Percentiles rank a stretch among this genome's conserved stretches.
phyloP scores from a whole-genome alignment of 2,888 invertebrate species.

The Tenodera sinensis region DNA sequence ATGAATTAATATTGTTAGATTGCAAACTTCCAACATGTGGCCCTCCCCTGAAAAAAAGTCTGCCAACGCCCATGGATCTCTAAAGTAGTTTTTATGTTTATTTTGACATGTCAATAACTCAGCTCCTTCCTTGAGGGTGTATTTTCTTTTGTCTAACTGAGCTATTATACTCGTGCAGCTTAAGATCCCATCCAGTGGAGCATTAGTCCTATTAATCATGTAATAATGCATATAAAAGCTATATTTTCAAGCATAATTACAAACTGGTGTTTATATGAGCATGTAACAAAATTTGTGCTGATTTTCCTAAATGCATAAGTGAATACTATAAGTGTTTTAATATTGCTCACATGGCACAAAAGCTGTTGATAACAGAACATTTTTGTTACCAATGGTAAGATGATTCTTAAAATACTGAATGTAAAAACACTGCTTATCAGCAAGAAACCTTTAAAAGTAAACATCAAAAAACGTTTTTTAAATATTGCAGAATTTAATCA shows the following conservation, averaged over 20 bases:
- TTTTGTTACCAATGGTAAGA: background rate
- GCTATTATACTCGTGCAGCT: background rate
- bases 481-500: background rate
- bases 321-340: background rate
- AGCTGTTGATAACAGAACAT: background rate
- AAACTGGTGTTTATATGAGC: background rate
- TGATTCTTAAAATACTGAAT: background rate
- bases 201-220: background rate
- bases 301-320: background rate
- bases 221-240: background rate
- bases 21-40: no score
- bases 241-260: background rate
- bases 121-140: background rate
- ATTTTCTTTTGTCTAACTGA: background rate
- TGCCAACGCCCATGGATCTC: no score
- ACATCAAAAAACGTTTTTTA: background rate
- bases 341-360: background rate
- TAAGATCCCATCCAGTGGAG: background rate
- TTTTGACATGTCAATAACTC: background rate
- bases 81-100: background rate
- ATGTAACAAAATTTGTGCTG: background rate
- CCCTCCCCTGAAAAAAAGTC: no score
- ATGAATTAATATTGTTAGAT: no score
- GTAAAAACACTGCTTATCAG: background rate
- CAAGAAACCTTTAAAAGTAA: background rate